Evolutionary conservation across 2,888 invertebrate species (phyloP), one percentile per base, ranked within the genome.

Genomic region (Nemotelus nigrinus): DNA sequence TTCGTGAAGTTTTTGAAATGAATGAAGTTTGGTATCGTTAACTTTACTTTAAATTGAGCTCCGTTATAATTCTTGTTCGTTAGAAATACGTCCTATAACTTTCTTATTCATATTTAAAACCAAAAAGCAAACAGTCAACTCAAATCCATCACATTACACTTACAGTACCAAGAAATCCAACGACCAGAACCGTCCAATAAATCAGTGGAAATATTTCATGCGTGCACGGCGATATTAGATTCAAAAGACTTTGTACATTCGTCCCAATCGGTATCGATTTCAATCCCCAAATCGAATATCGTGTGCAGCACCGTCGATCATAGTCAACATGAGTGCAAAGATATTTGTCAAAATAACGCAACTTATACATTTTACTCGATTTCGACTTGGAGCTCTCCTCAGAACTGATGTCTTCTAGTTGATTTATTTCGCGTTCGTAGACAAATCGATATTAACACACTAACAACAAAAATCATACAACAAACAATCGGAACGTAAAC

Each of bases 271-370:
- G 53, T 68, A 79, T 2, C 81, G 80, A 63, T 39, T 79, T 81
- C 55, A 83, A 80, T 60, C 81, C 79, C 84, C 84, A 84, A 77
- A 83, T 84, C 2, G 83, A 82, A 64, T 82, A 83, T 5, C 41
- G 43, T 3, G n/a, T 41, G 50, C 77, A 64, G 39, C 47, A 8
- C 2, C 63, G 3, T 6, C 58, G 45, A 41, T 75, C 72, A 7
- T 43, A 64, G 63, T 77, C 77, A 43, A 65, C 48, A 47, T 76
- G 77, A 6, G n/a, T 57, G 43, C 79, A 80, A 53, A 80, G 55
- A 39, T 70, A 60, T 39, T 80, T 78, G 25, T 70, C 70, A 39
- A 80, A 78, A 68, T 65, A 77, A 50, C 78, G 75, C 43, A 80
- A 64, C 63, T 77, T 80, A 53, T 76, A 80, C 80, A 80, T 80